Evolutionary conservation across 2,113 vertebrate genomes (phyloP).

Genomic region (human (Homo sapiens)): GRCh38 chr16:47995501-47996000

Average conservation of each 20-base stretch:
- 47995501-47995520: not conserved
- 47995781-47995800: not conserved
- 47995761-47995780: not conserved
- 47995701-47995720: not conserved
- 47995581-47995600: not conserved
- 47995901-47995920: not conserved
- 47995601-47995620: not conserved
- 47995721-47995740: not conserved
- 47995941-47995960: too few species aligned
- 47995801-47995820: not conserved
- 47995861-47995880: not conserved
- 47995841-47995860: not conserved
- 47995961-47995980: too few species aligned
- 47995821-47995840: not conserved
- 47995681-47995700: not conserved
- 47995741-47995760: not conserved
- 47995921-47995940: not conserved
- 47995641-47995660: not conserved
- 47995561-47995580: not conserved
- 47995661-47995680: not conserved
- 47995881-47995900: not conserved
- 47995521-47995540: not conserved
- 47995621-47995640: too few species aligned
- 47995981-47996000: too few species aligned
- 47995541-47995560: not conserved